Evolutionary conservation across 2,113 vertebrate species (phyloP), one percentile per base, ranked within the genome.

Genomic region (Paralichthys olivaceus): DNA sequence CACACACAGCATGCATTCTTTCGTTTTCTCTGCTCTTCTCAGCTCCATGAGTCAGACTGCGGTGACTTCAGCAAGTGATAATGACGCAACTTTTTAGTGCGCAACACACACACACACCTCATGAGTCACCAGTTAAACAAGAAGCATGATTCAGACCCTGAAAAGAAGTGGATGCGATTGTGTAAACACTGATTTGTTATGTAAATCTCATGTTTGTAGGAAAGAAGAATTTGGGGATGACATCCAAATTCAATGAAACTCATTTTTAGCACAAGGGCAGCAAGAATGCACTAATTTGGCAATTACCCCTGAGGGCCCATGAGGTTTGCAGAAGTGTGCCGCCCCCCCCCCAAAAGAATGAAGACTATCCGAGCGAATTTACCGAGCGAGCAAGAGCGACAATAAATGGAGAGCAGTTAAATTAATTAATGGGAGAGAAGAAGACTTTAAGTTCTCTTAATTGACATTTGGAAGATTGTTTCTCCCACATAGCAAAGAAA

Each of bases 281-380:
- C 45, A 81, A 75, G 69, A 83, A 85, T 82, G 63, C 69, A 75
- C 68, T 83, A 34, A 82, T 83, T 79, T 80, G 66, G 55, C 70
- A 80, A 79, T 82, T 53, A 78, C 55, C 65, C 68, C 67, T 14
- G 2, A 70, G 58, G 76, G 59, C 49, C 74, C 23, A 17, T 11
- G 20, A 54, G 32, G 75, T 76, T 77, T 72, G 62, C 61, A 65
- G 60, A 75, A 84, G 72, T 11, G 75, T 53, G 45, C 62, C 70
- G 2, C 40, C 40, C 40, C 40, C 45, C 45, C 45, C 45, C 17
- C 58, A 66, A 9, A 75, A 76, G 69, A 83, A 75, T 53, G 59
- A 87, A 40, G 43, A 9, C 59, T 19, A 75, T 23, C 59, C 14
- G 2, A 66, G 81, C 1, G 4, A 63, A 70, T 77, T 61, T 51